Conservation (phyloP, 2,888 invertebrate genomes). For the Agriotes lineatus region DNA sequence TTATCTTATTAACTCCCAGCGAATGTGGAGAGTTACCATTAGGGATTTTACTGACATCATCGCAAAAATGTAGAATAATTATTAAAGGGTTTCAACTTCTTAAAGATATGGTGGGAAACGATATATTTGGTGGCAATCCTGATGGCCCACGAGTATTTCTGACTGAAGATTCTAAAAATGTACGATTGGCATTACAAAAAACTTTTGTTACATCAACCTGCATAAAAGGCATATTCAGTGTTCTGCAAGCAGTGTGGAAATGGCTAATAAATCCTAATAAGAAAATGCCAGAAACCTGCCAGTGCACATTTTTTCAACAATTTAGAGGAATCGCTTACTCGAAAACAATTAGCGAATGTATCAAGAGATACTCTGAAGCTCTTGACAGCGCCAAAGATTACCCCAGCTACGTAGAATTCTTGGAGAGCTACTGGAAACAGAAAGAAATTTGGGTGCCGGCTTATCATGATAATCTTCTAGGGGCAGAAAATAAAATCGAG, state of each 20-base stretch:
- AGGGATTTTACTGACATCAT: conserved; percentile 5
- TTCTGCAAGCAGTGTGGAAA: conserved; percentile 27
- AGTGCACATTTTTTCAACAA: conserved; percentile 15
- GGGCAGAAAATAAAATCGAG: too few species aligned
- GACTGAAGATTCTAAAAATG: conserved; percentile 18
- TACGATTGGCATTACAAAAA: background rate
- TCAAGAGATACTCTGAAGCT: conserved; percentile 11
- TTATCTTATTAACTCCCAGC: conserved; percentile 3
- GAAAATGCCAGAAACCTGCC: conserved; percentile 3
- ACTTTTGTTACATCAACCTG: conserved; percentile 16
- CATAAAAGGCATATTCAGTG: conserved; percentile 25
- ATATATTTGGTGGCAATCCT: conserved; percentile 1
- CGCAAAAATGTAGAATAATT: background rate
- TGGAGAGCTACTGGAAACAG: too few species aligned
- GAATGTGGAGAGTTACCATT: conserved; percentile 13
- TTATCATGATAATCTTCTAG: too few species aligned
- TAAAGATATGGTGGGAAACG: conserved; percentile 17
- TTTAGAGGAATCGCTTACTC: conserved; percentile 23
- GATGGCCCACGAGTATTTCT: conserved; percentile 26
- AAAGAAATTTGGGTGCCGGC: too few species aligned
- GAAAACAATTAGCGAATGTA: background rate
- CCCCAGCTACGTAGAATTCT: too few species aligned
- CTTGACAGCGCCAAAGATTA: too few species aligned
- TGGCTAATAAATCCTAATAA: conserved; percentile 18
- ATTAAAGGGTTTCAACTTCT: conserved; percentile 7